Evolutionary conservation across 2,113 vertebrate genomes (phyloP).

Genomic region (Onychorhynchus coronatus): DNA sequence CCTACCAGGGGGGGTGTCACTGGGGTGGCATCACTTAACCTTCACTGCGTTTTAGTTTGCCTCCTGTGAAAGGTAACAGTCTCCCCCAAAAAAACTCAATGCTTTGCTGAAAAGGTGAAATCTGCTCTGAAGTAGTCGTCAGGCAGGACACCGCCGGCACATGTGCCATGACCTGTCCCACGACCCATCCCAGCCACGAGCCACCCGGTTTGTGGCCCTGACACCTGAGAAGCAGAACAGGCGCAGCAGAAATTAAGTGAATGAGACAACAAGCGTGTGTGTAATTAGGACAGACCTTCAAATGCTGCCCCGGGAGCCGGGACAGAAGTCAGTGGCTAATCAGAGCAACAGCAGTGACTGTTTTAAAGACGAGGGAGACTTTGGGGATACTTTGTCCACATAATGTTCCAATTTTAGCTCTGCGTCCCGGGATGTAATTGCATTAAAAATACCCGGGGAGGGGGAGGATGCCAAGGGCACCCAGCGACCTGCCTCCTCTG

Average conservation of each 20-base stretch:
- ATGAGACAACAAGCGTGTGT: not conserved
- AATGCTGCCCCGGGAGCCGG: not conserved
- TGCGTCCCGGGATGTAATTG: not conserved
- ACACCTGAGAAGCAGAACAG: conserved; percentile 27
- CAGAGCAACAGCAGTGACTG: not conserved
- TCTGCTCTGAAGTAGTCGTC: accelerated
- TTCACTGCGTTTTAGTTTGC: not conserved
- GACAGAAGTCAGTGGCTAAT: not conserved
- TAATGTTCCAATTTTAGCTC: conserved; percentile 68
- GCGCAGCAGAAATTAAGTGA: conserved; percentile 32
- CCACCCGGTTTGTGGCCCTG: not conserved
- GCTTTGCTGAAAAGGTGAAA: not conserved
- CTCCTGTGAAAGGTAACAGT: not conserved
- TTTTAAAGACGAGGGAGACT: conserved; percentile 16
- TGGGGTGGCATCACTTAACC: not conserved
- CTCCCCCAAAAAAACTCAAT: accelerated
- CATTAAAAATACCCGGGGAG: conserved; percentile 47
- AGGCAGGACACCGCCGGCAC: not conserved
- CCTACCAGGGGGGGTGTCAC: no score
- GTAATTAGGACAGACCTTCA: not conserved
- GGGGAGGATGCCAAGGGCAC: conserved; percentile 36
- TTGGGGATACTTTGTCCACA: conserved; percentile 49
- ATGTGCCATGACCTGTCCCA: not conserved
- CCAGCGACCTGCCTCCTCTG: not conserved
- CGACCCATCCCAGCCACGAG: not conserved